Conservation (phyloP, 2,797 vertebrate species). For the Gadopsis bispinosus region DNA sequence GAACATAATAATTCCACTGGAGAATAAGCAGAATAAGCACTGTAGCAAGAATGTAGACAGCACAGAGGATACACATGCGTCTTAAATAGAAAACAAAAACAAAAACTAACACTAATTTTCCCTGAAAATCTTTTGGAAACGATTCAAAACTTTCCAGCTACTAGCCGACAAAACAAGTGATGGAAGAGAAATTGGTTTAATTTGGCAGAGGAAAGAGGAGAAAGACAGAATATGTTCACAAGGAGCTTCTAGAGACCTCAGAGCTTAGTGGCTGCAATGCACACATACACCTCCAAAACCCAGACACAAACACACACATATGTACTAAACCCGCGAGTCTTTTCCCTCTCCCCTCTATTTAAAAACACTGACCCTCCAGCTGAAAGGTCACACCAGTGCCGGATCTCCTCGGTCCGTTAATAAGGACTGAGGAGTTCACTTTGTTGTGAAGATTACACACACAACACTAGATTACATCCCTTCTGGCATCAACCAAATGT, state of each 20-base stretch:
- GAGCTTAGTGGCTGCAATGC: constrained; percentile 42
- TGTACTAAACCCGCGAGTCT: constrained; percentile 58
- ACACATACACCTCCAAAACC: constrained; percentile 53
- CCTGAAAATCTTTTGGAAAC: constrained; percentile 29
- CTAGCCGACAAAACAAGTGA: constrained; percentile 10
- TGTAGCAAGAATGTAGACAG: not conserved
- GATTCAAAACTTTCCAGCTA: constrained; percentile 17
- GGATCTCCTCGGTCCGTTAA: constrained; percentile 67
- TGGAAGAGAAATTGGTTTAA: constrained; percentile 60
- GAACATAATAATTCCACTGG: not conserved
- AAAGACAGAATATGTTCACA: constrained; percentile 41
- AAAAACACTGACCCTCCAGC: constrained; percentile 25
- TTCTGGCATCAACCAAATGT: too few species aligned
- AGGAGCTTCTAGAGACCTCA: constrained; percentile 66
- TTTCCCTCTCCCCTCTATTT: constrained; percentile 27
- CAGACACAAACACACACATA: constrained; percentile 8
- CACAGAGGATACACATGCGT: constrained; percentile 11
- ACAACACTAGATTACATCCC: not conserved
- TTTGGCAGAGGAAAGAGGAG: constrained; percentile 57
- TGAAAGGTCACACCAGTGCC: constrained; percentile 39
- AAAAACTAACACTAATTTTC: not conserved
- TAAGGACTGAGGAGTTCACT: constrained; percentile 73
- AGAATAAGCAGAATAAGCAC: not conserved
- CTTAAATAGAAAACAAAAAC: not conserved
- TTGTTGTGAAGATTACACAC: constrained; percentile 74